These are phyloP conservation scores for Hemichromis elongatus DNA, from an alignment of 2,113 vertebrate species.

Conservation along the genomic window DNA sequence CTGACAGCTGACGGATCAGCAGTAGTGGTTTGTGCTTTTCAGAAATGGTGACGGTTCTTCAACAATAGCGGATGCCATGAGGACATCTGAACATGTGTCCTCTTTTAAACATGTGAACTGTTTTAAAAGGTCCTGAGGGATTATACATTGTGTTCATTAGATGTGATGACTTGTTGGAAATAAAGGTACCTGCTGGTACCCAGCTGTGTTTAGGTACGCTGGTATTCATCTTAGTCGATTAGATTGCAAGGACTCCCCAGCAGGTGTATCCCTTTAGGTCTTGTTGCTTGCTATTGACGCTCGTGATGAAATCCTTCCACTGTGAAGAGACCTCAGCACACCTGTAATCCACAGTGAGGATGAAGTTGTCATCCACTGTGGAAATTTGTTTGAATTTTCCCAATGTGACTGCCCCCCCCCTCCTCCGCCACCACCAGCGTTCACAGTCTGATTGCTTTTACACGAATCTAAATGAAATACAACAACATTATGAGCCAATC, in stretches of 20 bases:
- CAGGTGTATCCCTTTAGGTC: not conserved
- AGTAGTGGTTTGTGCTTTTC: not conserved
- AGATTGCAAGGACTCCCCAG: not conserved
- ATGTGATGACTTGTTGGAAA: not conserved
- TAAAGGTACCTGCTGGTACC: not conserved
- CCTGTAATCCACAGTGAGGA: conserved; percentile 24
- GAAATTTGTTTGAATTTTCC: conserved; percentile 37
- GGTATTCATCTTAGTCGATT: not conserved
- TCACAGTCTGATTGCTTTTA: conserved; percentile 47
- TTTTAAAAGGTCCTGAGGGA: not conserved
- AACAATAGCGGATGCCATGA: not conserved
- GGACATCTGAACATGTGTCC: not conserved
- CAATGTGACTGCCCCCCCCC: not conserved
- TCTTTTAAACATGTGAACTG: too few species aligned
- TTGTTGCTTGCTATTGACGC: not conserved
- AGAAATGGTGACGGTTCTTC: not conserved
- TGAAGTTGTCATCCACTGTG: conserved; percentile 19
- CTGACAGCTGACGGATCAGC: not conserved
- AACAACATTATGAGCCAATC: conserved; percentile 43
- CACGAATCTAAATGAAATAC: conserved; percentile 35
- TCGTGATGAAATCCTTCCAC: not conserved
- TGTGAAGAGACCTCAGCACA: not conserved
- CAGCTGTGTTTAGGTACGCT: not conserved
- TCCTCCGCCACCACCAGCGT: not conserved
- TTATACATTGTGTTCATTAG: not conserved